Base-by-base conservation (phyloP, 1,140 invertebrate species). In the Drosophila bifasciata region DNA sequence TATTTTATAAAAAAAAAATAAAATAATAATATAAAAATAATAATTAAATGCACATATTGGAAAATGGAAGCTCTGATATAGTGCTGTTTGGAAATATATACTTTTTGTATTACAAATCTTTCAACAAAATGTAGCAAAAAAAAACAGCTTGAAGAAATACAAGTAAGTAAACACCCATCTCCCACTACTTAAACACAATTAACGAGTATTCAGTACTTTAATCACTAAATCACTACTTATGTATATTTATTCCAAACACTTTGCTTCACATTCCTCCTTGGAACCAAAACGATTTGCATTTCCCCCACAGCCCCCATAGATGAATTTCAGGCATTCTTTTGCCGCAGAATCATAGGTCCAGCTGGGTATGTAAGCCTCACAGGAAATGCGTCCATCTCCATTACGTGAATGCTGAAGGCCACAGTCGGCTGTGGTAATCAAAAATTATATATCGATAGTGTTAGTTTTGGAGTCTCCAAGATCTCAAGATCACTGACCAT, bases 231-330 rank as follows among this genome's bases (percentile, higher is more conserved):
- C 5, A 3, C 9, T 46, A 3, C n/a, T n/a, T n/a, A n/a, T n/a
- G n/a, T n/a, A 28, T 16, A n/a, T 57, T 44, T 76, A 62, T 44
- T 56, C 25, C 63, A 61, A 46, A 28, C 85, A 90, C 28, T 15
- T 44, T 0, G 55, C 51, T 45, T 88, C 79, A 21, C 80, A 85
- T 2, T 44, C 7, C 16, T 61, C 7, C 11, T 74, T 48, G 0
- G 44, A 62, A 0, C 3, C 0, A 91, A 98, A 99, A 68, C 95
- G 95, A 91, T 98, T 98, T 53, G 94, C 94, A 90, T 98, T 99
- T 21, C 97, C 97, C 41, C 96, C 93, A 89, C 97, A 97, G 2
- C 96, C 96, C 3, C 95, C 94, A 80, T 95, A 97, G 9, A 95
- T 93, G 75, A 97, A 97, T 72, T 95, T 94, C 0, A 93, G 92